Evolutionary conservation across 2,797 vertebrate genomes (phyloP).

Genomic region (Meda fulgida): DNA sequence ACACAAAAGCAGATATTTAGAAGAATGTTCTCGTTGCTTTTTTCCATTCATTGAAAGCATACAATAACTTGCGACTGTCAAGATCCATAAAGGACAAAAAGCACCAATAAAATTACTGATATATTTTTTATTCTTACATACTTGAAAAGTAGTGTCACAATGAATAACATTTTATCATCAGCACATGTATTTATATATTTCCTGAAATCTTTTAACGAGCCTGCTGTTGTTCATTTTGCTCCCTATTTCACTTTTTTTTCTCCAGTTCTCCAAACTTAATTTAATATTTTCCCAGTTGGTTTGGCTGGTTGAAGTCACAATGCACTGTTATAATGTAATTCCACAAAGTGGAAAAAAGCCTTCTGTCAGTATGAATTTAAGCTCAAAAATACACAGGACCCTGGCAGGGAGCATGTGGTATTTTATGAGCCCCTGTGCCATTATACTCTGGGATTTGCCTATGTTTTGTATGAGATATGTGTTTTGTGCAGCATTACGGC

Average conservation of each 20-base stretch:
- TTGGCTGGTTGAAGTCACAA: conserved; percentile 15
- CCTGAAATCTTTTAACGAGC: neutral
- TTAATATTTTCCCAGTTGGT: neutral
- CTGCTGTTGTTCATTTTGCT: neutral
- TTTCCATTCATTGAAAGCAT: neutral
- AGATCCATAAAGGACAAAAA: neutral
- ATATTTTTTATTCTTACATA: neutral
- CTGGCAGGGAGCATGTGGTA: conserved; percentile 37
- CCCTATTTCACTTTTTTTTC: neutral
- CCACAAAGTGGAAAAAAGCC: conserved; percentile 33
- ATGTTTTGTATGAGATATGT: conserved; percentile 35
- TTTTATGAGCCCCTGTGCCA: conserved; percentile 37
- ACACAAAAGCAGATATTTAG: conserved; percentile 7
- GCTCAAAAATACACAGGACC: conserved; percentile 18
- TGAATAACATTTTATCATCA: neutral
- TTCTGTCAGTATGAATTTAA: conserved; percentile 42
- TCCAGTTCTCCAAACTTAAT: neutral
- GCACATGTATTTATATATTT: neutral
- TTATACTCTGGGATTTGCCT: conserved; percentile 10
- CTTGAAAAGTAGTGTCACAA: neutral
- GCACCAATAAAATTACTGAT: too few species aligned
- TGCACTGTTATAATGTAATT: neutral
- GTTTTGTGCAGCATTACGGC: conserved; percentile 16
- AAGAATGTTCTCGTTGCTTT: neutral
- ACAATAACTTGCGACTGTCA: neutral